Conservation (phyloP, 2,113 vertebrate species). For the Dascyllus trimaculatus region DNA sequence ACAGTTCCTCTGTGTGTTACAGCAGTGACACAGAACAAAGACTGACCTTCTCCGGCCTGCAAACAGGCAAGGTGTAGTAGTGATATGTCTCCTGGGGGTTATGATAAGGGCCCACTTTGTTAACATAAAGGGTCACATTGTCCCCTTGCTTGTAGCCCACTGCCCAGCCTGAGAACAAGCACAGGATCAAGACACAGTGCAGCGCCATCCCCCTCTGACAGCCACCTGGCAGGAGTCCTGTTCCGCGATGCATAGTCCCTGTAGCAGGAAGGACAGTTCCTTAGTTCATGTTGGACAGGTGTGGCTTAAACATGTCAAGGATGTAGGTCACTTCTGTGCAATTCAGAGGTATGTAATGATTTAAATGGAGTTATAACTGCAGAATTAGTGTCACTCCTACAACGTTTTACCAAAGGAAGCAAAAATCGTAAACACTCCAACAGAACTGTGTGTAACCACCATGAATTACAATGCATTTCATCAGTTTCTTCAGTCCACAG, state of each 20-base stretch:
- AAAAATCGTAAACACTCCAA: conserved; percentile 4
- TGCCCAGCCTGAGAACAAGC: conserved; percentile 76
- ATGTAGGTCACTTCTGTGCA: not conserved
- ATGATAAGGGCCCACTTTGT: conserved; percentile 96
- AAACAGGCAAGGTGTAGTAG: conserved; percentile 93
- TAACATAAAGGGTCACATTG: conserved; percentile 90
- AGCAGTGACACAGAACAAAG: conserved; percentile 20
- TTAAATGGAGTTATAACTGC: too few species aligned
- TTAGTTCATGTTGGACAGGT: conserved; percentile 28
- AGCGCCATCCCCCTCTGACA: conserved; percentile 59
- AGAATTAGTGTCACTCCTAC: conserved; percentile 1
- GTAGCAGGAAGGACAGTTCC: conserved; percentile 46
- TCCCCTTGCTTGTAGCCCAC: conserved; percentile 87
- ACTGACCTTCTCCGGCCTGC: conserved; percentile 89
- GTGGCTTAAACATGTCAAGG: not conserved
- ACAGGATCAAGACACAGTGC: conserved; percentile 79
- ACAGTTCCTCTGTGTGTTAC: not conserved
- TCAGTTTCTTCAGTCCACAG: conserved; percentile 3
- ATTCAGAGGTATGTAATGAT: too few species aligned
- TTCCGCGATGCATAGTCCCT: conserved; percentile 65
- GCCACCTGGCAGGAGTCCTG: conserved; percentile 50
- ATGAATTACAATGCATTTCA: conserved; percentile 18
- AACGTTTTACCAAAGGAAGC: not conserved
- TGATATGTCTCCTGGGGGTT: conserved; percentile 97
- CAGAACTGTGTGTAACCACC: not conserved